These are phyloP conservation scores for Nesoenas mayeri DNA, from an alignment of 2,113 vertebrate species.

Conservation along the genomic window DNA sequence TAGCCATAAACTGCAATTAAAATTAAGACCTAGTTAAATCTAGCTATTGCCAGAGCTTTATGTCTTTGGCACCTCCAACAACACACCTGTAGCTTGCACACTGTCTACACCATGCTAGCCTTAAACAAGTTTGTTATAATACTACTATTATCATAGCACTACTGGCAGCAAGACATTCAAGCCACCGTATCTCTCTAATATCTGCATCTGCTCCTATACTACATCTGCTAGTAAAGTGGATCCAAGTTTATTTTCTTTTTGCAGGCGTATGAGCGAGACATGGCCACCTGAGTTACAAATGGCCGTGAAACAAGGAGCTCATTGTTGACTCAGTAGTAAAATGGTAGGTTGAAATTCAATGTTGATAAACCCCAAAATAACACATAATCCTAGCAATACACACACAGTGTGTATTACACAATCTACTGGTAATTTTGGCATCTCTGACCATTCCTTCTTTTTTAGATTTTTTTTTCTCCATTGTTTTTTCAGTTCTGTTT, in stretches of 20 bases:
- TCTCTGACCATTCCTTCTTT: neutral
- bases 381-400: neutral
- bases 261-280: neutral
- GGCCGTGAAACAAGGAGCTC: neutral
- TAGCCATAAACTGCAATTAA: neutral
- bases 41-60: neutral
- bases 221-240: neutral
- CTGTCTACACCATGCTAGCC: neutral
- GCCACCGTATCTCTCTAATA: neutral
- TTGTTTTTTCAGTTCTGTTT: neutral
- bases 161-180: neutral
- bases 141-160: neutral
- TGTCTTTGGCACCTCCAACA: neutral
- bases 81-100: neutral
- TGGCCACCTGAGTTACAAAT: neutral
- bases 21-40: neutral
- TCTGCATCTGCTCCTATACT: neutral
- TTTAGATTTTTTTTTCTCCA: neutral
- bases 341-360: neutral
- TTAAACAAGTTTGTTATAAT: neutral
- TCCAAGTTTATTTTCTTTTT: neutral
- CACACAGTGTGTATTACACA: neutral
- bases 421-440: neutral
- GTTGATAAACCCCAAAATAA: neutral
- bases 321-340: neutral